Evolutionary conservation across 2,113 vertebrate genomes (phyloP), one percentile per base, ranked within the genome.

Genomic region (Heterocephalus glaber): DNA sequence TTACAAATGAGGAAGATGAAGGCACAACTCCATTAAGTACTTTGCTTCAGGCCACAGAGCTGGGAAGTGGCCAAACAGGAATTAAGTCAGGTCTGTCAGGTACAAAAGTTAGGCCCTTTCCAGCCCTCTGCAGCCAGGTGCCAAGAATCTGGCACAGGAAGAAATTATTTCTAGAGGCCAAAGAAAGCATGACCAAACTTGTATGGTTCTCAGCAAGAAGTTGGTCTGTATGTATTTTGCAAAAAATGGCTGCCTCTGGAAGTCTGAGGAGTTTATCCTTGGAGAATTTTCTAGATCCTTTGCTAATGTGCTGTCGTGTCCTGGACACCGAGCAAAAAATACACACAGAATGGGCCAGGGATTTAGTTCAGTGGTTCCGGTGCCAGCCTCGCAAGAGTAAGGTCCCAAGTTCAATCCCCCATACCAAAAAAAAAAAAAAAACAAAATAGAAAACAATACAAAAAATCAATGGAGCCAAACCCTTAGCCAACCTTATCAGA

Each of bases 131-230:
- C 19, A n/a, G 5, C 74, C 88, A 49, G 76, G 92, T 96, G 97
- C 93, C 95, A 94, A 89, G 93, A 70, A 63, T 47, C 84, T 70
- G 86, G 72, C 89, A 61, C 0, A 26, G 86, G 68, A 77, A 58
- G 89, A 87, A 24, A 87, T 49, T 52, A 1, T 65, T 93, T 96
- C 86, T 56, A 84, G 89, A 96, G 70, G 80, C 61, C 74, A 94
- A 89, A 87, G 86, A 80, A 65, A 60, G 93, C 93, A 28, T 65
- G 97, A 70, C 80, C 11, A 74, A 49, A 70, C 96, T 74, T 81
- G 95, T 11, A 1, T 11, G 41, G 12, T 24, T 89, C 83, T 96
- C 44, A 63, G 30, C n/a, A 33, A 89, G 74, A 95, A 77, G 80
- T 4, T 11, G 11, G 52, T 30, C 44, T 93, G n/a, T 24, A 7